These are phyloP conservation scores for Drosophila recens DNA, from an alignment of 2,888 invertebrate species.

Conservation along the genomic window DNA sequence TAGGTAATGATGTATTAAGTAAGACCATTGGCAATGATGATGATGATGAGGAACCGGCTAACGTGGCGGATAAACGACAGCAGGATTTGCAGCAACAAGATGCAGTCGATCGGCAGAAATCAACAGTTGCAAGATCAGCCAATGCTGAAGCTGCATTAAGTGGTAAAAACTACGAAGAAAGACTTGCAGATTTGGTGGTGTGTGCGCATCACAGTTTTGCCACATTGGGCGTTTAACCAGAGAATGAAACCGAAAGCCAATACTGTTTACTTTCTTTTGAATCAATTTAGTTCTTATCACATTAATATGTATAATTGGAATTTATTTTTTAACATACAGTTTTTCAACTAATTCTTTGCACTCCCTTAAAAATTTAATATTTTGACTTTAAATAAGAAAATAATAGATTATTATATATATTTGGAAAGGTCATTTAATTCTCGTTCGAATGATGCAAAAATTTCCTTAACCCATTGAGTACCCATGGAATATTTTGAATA, in stretches of 20 bases:
- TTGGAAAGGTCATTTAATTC: too few species aligned
- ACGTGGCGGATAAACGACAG: conserved; percentile 11
- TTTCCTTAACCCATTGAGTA: too few species aligned
- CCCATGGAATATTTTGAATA: too few species aligned
- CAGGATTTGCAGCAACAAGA: conserved; percentile 1
- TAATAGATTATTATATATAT: too few species aligned
- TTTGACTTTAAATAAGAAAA: too few species aligned
- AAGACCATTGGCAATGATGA: conserved; percentile 82
- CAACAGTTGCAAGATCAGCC: conserved; percentile 27
- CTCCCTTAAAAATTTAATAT: too few species aligned
- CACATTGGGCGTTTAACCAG: conserved; percentile 47
- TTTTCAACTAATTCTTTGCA: too few species aligned
- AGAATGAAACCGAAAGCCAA: conserved; percentile 52
- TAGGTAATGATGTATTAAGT: conserved; percentile 75
- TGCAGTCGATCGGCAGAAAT: conserved; percentile 17
- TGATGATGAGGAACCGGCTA: conserved; percentile 84
- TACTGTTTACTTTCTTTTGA: background rate
- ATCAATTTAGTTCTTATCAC: background rate
- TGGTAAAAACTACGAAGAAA: conserved; percentile 83
- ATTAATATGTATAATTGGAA: background rate
- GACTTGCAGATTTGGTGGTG: conserved; percentile 82
- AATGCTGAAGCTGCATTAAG: conserved; percentile 53
- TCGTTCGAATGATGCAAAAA: too few species aligned
- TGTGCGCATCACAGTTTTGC: conserved; percentile 65
- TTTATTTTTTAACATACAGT: too few species aligned